phyloP scores from a whole-genome alignment of 2,888 invertebrate genomes.

The Parapristionchus giblindavisi region DNA sequence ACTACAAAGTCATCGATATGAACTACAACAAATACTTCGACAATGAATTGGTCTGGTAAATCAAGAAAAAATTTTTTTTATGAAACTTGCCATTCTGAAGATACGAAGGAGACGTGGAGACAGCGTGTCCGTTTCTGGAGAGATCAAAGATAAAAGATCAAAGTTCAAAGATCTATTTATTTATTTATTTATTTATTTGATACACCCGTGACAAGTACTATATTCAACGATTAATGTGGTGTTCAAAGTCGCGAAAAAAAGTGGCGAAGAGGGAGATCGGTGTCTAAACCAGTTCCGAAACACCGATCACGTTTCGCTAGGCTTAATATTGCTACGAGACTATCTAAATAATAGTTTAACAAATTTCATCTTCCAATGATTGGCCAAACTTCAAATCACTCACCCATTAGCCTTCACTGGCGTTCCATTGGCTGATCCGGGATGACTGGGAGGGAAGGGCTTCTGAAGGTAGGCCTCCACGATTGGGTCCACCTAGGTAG shows the following conservation, averaged over 20 bases:
- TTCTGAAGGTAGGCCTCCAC: slow-evolving; percentile 67
- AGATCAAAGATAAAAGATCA: not conserved
- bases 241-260: no score
- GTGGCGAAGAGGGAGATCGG: not conserved
- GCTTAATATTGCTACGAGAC: no score
- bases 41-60: not conserved
- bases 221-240: no score
- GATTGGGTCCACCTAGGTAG: slow-evolving; percentile 65
- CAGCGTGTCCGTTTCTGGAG: slow-evolving; percentile 34
- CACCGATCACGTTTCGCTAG: no score
- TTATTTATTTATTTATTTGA: no score
- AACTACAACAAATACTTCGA: not conserved
- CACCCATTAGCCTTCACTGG: slow-evolving; percentile 47
- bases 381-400: not conserved
- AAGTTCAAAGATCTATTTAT: no score
- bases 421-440: slow-evolving; percentile 52
- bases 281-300: no score
- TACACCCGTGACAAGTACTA: no score
- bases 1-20: not conserved
- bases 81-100: slow-evolving; percentile 31
- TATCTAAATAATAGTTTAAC: no score
- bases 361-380: no score
- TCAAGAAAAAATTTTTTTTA: not conserved
- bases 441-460: slow-evolving; percentile 59
- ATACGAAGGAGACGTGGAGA: slow-evolving; percentile 36